A percentile compares a stretch with the other conserved stretches of the same genome.
phyloP scores from a whole-genome alignment of 1,140 invertebrate genomes.

The Listronotus bonariensis region DNA sequence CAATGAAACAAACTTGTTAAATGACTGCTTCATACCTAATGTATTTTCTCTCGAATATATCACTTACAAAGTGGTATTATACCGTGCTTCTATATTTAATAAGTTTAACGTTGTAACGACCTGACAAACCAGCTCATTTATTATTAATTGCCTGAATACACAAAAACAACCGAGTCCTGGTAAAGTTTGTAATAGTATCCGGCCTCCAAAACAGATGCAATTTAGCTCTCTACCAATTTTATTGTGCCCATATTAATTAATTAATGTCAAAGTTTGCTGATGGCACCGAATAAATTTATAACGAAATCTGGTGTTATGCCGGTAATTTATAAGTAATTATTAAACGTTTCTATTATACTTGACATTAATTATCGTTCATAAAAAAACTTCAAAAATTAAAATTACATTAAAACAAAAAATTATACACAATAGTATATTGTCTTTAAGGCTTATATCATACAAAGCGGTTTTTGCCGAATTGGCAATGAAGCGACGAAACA shows the following conservation, averaged over 20 bases:
- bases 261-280: slow-evolving; percentile 39
- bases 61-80: slow-evolving; percentile 28
- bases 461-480: no score
- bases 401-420: no score
- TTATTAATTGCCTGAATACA: slow-evolving; percentile 37
- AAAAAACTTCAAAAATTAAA: no score
- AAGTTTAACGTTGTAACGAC: slow-evolving; percentile 34
- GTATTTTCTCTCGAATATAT: slow-evolving; percentile 22
- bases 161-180: slow-evolving; percentile 34
- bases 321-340: slow-evolving; percentile 8
- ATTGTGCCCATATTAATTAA: slow-evolving; percentile 37
- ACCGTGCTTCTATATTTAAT: slow-evolving; percentile 28
- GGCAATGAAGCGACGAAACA: no score
- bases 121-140: slow-evolving; percentile 34
- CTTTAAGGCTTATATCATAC: no score
- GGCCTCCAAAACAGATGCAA: slow-evolving; percentile 28
- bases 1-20: no score
- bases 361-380: no score
- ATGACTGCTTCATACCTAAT: slow-evolving; percentile 2
- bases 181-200: slow-evolving; percentile 34
- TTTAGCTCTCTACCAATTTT: slow-evolving; percentile 34
- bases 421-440: no score
- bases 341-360: no score
- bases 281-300: slow-evolving; percentile 36
- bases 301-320: slow-evolving; percentile 32